Conservation (phyloP, 2,113 vertebrate species). For the Morone saxatilis region DNA sequence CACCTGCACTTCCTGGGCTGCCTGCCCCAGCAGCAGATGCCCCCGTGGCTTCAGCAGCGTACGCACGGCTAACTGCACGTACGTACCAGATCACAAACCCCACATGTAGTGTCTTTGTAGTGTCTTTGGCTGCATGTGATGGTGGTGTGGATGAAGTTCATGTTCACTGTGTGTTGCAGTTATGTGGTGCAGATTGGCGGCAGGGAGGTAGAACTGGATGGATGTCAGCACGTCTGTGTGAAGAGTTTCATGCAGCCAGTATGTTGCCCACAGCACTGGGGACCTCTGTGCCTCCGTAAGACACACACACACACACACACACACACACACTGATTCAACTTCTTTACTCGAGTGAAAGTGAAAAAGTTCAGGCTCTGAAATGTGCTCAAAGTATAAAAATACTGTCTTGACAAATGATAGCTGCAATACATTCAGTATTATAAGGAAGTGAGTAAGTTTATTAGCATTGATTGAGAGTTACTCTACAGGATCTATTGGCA, state of each 20-base stretch:
- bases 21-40: slow-evolving; percentile 72
- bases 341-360: no score
- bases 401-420: no score
- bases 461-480: no score
- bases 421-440: no score
- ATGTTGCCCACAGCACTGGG: slow-evolving; percentile 93
- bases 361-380: no score
- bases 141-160: neutral
- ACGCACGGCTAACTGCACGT: slow-evolving; percentile 86
- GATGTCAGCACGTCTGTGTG: slow-evolving; percentile 87
- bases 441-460: no score
- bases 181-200: slow-evolving; percentile 87
- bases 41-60: slow-evolving; percentile 76
- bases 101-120: neutral
- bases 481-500: no score
- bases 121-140: no score
- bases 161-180: slow-evolving; percentile 75
- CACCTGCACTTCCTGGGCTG: slow-evolving; percentile 86
- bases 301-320: slow-evolving; percentile 15
- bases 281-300: slow-evolving; percentile 89
- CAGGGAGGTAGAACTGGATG: slow-evolving; percentile 76
- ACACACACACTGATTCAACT: neutral
- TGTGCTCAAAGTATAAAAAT: no score
- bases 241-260: slow-evolving; percentile 77
- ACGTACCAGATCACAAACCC: neutral